Conservation (phyloP, 2,888 invertebrate genomes). For the Listrodromus nycthemerus region DNA sequence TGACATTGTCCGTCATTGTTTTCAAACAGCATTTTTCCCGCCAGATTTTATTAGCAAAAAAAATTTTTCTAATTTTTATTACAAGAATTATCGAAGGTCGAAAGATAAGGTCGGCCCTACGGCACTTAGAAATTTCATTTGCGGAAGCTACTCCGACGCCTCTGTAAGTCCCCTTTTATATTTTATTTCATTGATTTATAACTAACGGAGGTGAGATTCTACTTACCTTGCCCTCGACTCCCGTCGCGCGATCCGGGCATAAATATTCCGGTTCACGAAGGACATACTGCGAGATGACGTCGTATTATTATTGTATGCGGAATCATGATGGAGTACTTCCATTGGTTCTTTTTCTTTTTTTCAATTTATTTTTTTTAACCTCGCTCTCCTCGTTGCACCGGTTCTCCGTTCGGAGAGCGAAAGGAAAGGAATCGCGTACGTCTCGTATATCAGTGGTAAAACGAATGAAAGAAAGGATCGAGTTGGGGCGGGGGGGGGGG, state of each 20-base stretch:
- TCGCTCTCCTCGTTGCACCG: not conserved
- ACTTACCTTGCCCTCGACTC: not conserved
- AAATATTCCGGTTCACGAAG: conserved; percentile 27
- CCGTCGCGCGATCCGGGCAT: not conserved
- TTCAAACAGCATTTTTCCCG: too few species aligned
- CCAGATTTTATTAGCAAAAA: too few species aligned
- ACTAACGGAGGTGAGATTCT: conserved; percentile 1
- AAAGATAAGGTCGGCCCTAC: not conserved
- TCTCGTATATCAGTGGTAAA: conserved; percentile 54
- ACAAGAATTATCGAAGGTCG: too few species aligned
- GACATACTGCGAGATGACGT: conserved; percentile 19
- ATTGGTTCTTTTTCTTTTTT: conserved; percentile 10
- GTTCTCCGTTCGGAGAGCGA: conserved; percentile 14
- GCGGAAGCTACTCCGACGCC: not conserved
- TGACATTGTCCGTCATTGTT: too few species aligned
- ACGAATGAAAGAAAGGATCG: conserved; percentile 36
- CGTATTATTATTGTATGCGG: conserved; percentile 44
- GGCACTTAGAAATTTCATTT: not conserved
- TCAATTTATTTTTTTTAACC: not conserved
- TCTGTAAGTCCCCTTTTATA: not conserved
- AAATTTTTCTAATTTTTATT: too few species aligned
- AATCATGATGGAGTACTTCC: conserved; percentile 38
- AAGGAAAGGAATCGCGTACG: conserved; percentile 37
- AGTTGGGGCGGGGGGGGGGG: conserved; percentile 16
- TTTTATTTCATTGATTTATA: not conserved